phyloP scores from a whole-genome alignment of 1,140 invertebrate species.

The Choristoneura fumiferana region DNA sequence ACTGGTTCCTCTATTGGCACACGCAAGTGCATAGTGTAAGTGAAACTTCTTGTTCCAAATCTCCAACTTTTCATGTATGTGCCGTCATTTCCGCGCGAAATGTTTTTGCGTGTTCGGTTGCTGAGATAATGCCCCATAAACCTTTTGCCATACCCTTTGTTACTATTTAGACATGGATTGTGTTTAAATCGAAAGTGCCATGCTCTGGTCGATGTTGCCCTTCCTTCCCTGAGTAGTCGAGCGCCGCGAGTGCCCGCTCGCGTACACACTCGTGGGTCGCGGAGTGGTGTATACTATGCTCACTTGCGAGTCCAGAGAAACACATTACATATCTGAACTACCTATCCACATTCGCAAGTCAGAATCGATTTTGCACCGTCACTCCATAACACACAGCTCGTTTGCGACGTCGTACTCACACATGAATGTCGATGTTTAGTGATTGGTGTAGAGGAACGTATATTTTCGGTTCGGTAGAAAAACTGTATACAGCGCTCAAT shows the following conservation, averaged over 20 bases:
- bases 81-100: slow-evolving; percentile 63
- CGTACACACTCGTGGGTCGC: slow-evolving; percentile 37
- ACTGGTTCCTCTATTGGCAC: slow-evolving; percentile 73
- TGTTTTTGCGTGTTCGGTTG: slow-evolving; percentile 74
- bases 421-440: slow-evolving; percentile 36
- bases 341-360: slow-evolving; percentile 50
- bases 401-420: slow-evolving; percentile 44
- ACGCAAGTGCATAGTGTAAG: slow-evolving; percentile 74
- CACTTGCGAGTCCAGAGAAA: slow-evolving; percentile 54
- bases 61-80: slow-evolving; percentile 73
- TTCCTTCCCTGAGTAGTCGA: slow-evolving; percentile 45
- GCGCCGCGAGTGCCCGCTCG: slow-evolving; percentile 39
- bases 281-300: slow-evolving; percentile 48
- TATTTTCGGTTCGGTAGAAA: background rate
- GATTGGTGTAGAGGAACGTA: slow-evolving; percentile 4
- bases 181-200: slow-evolving; percentile 69
- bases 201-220: slow-evolving; percentile 70
- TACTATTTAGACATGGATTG: slow-evolving; percentile 51
- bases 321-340: slow-evolving; percentile 39
- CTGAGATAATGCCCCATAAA: slow-evolving; percentile 57
- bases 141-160: slow-evolving; percentile 61
- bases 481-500: slow-evolving; percentile 55
- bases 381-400: slow-evolving; percentile 58
- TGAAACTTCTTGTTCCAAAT: slow-evolving; percentile 79
- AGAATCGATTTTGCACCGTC: slow-evolving; percentile 79